These are phyloP conservation scores for Podilymbus podiceps DNA, from an alignment of 2,113 vertebrate genomes.

Conservation along the genomic window DNA sequence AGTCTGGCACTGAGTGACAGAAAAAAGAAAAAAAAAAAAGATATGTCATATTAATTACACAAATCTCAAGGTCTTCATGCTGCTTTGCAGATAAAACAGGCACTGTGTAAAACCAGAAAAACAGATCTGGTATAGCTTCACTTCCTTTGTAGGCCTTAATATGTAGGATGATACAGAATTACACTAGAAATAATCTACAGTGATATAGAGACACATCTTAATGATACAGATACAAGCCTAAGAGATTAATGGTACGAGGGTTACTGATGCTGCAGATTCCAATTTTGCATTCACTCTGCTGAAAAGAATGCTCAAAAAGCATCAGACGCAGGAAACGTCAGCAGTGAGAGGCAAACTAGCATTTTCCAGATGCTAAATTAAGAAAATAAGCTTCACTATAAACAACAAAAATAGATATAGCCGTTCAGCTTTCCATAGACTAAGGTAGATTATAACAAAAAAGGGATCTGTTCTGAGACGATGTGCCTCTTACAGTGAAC, in stretches of 20 bases:
- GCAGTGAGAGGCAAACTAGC: not conserved
- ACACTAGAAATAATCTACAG: not conserved
- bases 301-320: not conserved
- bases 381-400: not conserved
- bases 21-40: too few relatives aligned
- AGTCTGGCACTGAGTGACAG: not conserved
- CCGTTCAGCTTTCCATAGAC: not conserved
- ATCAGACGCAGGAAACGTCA: not conserved
- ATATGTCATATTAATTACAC: not conserved
- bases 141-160: not conserved
- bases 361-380: not conserved
- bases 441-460: not conserved
- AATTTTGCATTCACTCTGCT: not conserved
- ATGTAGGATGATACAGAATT: not conserved
- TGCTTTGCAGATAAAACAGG: not conserved
- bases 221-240: not conserved
- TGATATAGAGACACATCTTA: not conserved
- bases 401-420: not conserved
- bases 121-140: not conserved
- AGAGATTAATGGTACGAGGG: not conserved
- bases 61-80: not conserved
- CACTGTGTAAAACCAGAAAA: not conserved
- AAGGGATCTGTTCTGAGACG: not conserved
- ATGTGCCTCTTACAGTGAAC: not conserved
- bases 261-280: not conserved